phyloP scores from a whole-genome alignment of 1,140 invertebrate genomes.

The Bilobella aurantiaca region DNA sequence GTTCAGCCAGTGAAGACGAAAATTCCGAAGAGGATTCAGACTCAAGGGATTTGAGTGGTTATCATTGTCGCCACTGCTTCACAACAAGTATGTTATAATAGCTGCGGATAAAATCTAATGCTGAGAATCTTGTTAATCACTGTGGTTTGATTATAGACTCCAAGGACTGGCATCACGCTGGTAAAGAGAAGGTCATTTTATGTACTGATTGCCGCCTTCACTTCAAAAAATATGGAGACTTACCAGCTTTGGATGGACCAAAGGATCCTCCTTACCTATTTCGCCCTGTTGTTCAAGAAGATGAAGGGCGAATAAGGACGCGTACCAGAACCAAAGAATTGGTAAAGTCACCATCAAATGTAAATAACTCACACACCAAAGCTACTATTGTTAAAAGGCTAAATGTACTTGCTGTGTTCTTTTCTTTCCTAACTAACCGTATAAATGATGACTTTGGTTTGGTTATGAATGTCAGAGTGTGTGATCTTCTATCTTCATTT shows the following conservation, averaged over 20 bases:
- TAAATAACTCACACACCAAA: conserved; percentile 18
- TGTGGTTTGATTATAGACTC: conserved; percentile 43
- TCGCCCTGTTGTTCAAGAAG: conserved; percentile 54
- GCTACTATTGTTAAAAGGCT: no score
- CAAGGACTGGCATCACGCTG: conserved; percentile 63
- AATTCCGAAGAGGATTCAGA: conserved; percentile 88
- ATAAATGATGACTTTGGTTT: no score
- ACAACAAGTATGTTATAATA: conserved; percentile 50
- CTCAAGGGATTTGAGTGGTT: conserved; percentile 55
- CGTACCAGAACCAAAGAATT: conserved; percentile 70
- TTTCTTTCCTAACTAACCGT: no score
- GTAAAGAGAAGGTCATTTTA: conserved; percentile 62
- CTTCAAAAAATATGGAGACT: conserved; percentile 72
- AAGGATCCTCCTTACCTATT: conserved; percentile 55
- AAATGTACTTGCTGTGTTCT: no score
- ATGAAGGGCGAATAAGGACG: conserved; percentile 74
- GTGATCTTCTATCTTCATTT: no score
- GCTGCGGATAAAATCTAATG: no score
- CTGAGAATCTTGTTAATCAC: not conserved
- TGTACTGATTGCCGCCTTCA: conserved; percentile 72
- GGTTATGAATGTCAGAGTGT: no score
- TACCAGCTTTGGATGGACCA: conserved; percentile 46
- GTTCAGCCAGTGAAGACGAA: conserved; percentile 88
- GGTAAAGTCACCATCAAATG: conserved; percentile 37
- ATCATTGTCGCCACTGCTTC: conserved; percentile 43